Evolutionary conservation across 2,797 vertebrate genomes (phyloP), one percentile per base, ranked within the genome.

Genomic region (Sus cebifrons): DNA sequence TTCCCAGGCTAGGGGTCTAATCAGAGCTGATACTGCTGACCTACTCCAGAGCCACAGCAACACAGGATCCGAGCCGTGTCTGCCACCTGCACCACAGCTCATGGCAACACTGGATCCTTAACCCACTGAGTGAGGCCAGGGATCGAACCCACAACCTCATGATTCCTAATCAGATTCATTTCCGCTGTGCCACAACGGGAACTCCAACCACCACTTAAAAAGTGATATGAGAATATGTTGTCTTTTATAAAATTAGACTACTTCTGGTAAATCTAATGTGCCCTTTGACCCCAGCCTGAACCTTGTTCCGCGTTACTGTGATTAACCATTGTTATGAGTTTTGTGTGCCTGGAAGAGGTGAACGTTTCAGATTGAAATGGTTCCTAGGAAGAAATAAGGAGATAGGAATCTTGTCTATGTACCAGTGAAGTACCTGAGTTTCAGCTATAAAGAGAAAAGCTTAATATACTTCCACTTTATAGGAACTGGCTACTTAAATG

Each of bases 241-340:
- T 92, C 44, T 89, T 71, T 77, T 82, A 68, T 85, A 88, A 94
- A 70, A 87, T 65, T 65, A 71, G 60, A 90, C 82, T 56, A 92
- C 40, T 79, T 97, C 0, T 87, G 44, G 49, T 68, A 95, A 84
- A 81, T 96, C 13, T 84, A 21, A 81, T 71, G 44, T 68, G 15
- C 32, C 3, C 27, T 93, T 86, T 92, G 44, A 70, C 44, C n/a
- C 85, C 27, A 84, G 7, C 60, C 56, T 65, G 29, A 81, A 44
- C 25, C 40, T 77, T 82, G 71, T 91, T 54, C 8, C 27, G 11
- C 64, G 23, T 83, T 78, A 27, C 14, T 20, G 4, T 86, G 52
- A 62, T 94, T 54, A 91, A 49, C 44, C 17, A 2, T 77, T 91
- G 36, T 36, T 78, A 74, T 75, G 71, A 65, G 9, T 87, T 83